phyloP scores from a whole-genome alignment of 2,113 vertebrate genomes.

The Hylia prasina region DNA sequence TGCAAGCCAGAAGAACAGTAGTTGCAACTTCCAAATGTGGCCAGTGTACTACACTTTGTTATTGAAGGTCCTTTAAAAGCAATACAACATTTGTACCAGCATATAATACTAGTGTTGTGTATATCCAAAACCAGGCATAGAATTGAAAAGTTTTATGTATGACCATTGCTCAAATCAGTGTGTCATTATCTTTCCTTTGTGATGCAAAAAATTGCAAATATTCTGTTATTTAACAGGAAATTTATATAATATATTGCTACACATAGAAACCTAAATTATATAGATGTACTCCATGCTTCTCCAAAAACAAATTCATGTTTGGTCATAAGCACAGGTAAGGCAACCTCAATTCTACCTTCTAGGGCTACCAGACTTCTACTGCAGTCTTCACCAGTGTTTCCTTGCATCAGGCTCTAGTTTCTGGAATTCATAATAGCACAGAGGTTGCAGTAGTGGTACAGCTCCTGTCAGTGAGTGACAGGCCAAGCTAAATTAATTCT shows the following conservation, averaged over 20 bases:
- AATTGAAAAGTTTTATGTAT: not conserved
- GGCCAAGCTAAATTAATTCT: not conserved
- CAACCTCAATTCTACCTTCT: not conserved
- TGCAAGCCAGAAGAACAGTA: not conserved
- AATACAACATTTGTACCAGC: not conserved
- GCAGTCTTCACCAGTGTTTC: not conserved
- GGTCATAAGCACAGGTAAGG: not conserved
- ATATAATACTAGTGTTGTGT: not conserved
- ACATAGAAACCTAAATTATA: not conserved
- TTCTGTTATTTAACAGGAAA: not conserved
- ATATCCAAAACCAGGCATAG: not conserved
- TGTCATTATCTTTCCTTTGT: not conserved
- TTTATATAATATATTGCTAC: not conserved
- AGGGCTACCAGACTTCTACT: not conserved
- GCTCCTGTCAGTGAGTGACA: not conserved
- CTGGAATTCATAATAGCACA: not conserved
- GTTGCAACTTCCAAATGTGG: not conserved
- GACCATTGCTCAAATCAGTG: not conserved
- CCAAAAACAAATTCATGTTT: not conserved
- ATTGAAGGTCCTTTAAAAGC: not conserved
- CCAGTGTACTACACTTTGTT: not conserved
- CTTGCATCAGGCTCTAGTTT: not conserved
- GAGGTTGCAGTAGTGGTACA: not conserved
- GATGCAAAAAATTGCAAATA: not conserved
- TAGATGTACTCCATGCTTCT: not conserved